These are phyloP conservation scores for Botia kubotai DNA, from an alignment of 2,797 vertebrate genomes.

Conservation along the genomic window DNA sequence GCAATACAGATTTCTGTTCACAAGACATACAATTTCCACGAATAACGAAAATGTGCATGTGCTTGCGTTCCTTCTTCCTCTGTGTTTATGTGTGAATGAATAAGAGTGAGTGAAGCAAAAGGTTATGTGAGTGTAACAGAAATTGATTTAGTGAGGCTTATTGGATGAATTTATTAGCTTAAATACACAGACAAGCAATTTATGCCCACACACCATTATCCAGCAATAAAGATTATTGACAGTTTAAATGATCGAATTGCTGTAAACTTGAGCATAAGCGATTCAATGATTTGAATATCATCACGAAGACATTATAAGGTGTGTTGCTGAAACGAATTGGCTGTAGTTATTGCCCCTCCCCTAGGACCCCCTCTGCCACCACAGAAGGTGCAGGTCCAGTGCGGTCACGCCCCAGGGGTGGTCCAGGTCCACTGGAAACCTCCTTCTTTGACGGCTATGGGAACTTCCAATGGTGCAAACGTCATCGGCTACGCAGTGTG, in stretches of 20 bases:
- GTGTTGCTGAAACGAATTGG: conserved; percentile 11
- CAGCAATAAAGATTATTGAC: conserved; percentile 50
- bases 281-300: conserved; percentile 57
- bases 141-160: conserved; percentile 7
- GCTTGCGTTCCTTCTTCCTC: not conserved
- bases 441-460: conserved; percentile 83
- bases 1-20: too few species aligned
- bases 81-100: not conserved
- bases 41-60: not conserved
- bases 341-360: conserved; percentile 6
- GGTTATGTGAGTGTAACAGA: not conserved
- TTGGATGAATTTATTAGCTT: conserved; percentile 25
- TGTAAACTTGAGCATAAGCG: conserved; percentile 60
- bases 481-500: conserved; percentile 95
- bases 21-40: not conserved
- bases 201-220: conserved; percentile 16
- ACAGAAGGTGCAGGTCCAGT: conserved; percentile 86
- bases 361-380: conserved; percentile 93
- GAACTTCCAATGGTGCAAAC: conserved; percentile 91
- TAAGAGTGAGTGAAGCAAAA: not conserved
- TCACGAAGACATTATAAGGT: not conserved
- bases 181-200: conserved; percentile 27
- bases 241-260: conserved; percentile 57
- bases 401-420: conserved; percentile 83
- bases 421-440: conserved; percentile 92